Evolutionary conservation across 2,113 vertebrate species (phyloP), one percentile per base, ranked within the genome.

Genomic region (Mormyrus lacerda): DNA sequence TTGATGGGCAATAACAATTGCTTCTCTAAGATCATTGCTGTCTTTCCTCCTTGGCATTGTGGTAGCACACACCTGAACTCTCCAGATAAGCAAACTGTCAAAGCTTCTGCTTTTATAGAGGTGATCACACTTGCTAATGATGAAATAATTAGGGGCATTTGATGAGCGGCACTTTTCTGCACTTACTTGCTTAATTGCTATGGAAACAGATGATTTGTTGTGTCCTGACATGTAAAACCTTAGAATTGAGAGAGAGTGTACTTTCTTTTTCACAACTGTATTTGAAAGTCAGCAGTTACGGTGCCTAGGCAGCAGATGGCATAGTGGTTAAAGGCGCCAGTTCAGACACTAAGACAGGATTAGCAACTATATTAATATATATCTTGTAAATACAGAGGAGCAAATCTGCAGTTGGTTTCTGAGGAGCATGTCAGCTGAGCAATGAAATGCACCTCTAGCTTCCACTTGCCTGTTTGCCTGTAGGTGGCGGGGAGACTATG

Each of bases 401-500:
- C 39, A 24, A 45, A 83, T 42, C 44, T 47, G 19, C 4, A 11
- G 19, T 24, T 84, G 7, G 19, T 84, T 47, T 47, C 39, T 84
- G 73, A 79, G 13, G 15, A 79, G 42, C 5, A 11, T 1, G 0
- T 84, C 44, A 21, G 39, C 82, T 13, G 44, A 84, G 35, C 17
- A 24, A 84, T 47, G 5, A 39, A 42, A 84, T 84, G 4, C 11
- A 84, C 47, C 42, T 11, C 39, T 4, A 11, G 8, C 21, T 27
- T 31, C 85, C 19, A 53, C 1, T 3, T 0, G 5, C 83, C 10
- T 53, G 17, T 82, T 47, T 8, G 1, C 8, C 50, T 87, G 24
- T 24, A 94, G 95, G 95, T 95, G 95, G 95, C 91, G 95, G 35
- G 95, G 95, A 6, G 95, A 96, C 92, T 96, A 96, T 2, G 95